Evolutionary conservation across 2,113 vertebrate species (phyloP).

Genomic region (Hiodon alosoides): DNA sequence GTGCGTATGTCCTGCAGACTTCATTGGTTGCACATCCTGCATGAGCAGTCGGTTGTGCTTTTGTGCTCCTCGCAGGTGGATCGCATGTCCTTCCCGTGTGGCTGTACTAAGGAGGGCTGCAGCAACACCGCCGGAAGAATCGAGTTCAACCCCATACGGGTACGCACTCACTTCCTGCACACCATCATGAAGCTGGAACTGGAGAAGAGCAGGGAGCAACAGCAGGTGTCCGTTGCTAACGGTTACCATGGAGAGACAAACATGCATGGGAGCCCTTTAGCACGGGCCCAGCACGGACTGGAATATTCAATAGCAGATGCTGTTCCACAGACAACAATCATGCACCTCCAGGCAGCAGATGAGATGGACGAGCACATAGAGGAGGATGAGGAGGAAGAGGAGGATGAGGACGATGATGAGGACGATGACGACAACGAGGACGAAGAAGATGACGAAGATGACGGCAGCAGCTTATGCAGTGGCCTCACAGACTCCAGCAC

Average conservation of each 20-base stretch:
- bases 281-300: slow-evolving; percentile 62
- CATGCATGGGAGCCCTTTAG: slow-evolving; percentile 63
- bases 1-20: no score
- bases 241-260: slow-evolving; percentile 77
- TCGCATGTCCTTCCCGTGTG: slow-evolving; percentile 92
- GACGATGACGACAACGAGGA: slow-evolving; percentile 61
- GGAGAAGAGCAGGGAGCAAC: slow-evolving; percentile 84
- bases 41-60: background rate
- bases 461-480: slow-evolving; percentile 87
- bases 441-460: slow-evolving; percentile 62
- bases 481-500: slow-evolving; percentile 90
- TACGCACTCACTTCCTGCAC: slow-evolving; percentile 94
- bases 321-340: slow-evolving; percentile 66
- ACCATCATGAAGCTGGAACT: slow-evolving; percentile 95
- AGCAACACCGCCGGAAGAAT: slow-evolving; percentile 85
- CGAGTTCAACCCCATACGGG: slow-evolving; percentile 92
- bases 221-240: slow-evolving; percentile 70
- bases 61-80: slow-evolving; percentile 74
- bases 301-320: slow-evolving; percentile 75
- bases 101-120: slow-evolving; percentile 90
- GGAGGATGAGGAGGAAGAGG: slow-evolving; percentile 47
- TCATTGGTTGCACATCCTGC: no score
- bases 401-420: slow-evolving; percentile 54
- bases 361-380: slow-evolving; percentile 66
- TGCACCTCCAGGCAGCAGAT: slow-evolving; percentile 77